Evolutionary conservation across 2,888 invertebrate genomes (phyloP).

Genomic region (Oscheius onirici): DNA sequence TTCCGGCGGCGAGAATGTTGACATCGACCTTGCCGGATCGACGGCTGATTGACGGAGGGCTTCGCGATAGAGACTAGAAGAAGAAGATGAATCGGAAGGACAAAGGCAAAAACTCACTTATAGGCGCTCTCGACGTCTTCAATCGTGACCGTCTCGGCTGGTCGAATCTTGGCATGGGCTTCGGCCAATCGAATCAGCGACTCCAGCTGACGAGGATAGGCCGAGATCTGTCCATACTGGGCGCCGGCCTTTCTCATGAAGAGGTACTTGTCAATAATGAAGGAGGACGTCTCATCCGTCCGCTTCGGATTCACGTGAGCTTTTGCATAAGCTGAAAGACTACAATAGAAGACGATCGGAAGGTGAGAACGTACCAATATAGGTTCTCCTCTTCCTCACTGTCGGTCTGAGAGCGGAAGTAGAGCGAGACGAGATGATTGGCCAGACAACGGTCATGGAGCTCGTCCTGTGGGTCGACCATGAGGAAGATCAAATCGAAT

Average conservation of each 20-base stretch:
- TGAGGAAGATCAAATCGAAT: slow-evolving; percentile 96
- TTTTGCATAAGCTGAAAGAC: slow-evolving; percentile 83
- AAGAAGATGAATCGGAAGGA: no score
- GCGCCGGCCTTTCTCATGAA: slow-evolving; percentile 86
- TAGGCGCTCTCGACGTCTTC: slow-evolving; percentile 94
- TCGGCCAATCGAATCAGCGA: slow-evolving; percentile 94
- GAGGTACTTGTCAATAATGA: slow-evolving; percentile 88
- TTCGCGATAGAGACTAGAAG: slow-evolving; percentile 81
- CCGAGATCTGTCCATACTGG: slow-evolving; percentile 94
- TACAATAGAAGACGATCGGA: no score
- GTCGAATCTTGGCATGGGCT: slow-evolving; percentile 91
- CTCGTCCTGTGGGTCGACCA: slow-evolving; percentile 95
- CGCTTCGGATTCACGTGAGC: slow-evolving; percentile 88
- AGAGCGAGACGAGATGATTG: slow-evolving; percentile 92
- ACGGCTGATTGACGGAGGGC: slow-evolving; percentile 97
- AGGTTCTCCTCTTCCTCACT: slow-evolving; percentile 76
- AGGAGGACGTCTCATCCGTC: slow-evolving; percentile 88
- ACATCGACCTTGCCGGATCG: slow-evolving; percentile 97
- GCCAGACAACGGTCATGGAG: slow-evolving; percentile 90
- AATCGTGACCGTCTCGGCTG: slow-evolving; percentile 83
- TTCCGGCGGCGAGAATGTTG: slow-evolving; percentile 92
- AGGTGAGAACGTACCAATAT: slow-evolving; percentile 47
- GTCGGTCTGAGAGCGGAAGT: slow-evolving; percentile 79
- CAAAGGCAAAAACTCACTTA: slow-evolving; percentile 79
- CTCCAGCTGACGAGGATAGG: slow-evolving; percentile 96